Base-by-base conservation (phyloP, 2,113 vertebrate species). In the Hippopotamus amphibius region DNA sequence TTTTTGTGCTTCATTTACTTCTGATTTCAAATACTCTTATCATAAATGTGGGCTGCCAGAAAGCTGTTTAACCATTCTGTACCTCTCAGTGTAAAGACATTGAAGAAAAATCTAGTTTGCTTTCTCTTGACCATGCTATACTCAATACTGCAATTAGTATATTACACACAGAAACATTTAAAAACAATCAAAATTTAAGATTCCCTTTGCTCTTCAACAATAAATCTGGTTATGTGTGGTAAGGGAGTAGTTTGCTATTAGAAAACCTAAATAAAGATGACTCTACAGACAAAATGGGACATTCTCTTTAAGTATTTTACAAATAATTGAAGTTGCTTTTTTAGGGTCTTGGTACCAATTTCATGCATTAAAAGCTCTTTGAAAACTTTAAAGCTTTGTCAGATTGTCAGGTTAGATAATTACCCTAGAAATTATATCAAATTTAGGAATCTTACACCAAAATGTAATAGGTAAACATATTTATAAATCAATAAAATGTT, bases 1-100 rank as follows among this genome's bases (percentile, higher is more conserved):
- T 93, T 85, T 88, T 80, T 26, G 68, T 24, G 66, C 84, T 95
- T 82, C n/a, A 63, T 68, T 90, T 93, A 50, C 89, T 90, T 91
- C 61, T 79, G 48, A 26, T 89, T 79, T 65, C 72, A n/a, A 72
- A 95, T 30, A 41, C 33, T 90, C 90, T 89, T 82, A 33, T 13
- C 33, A 19, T 26, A 53, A 82, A 43, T 63, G 83, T 37, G 33
- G 79, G 48, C 41, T 90, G 71, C 50, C 80, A 88, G 91, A 77
- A 86, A 55, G 55, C 77, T 80, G 84, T n/a, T 21, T 48, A 81
- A 55, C 59, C 76, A 26, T 59, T 86, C 92, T 63, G 57, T 74
- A 37, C 46, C 79, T 71, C n/a, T 48, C 43, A 59, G 82, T 53
- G 43, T 13, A 93, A 93, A 96, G 76, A 59, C 46, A 59, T 41